A percentile compares a stretch with the other conserved stretches of the same genome.
Conservation (phyloP, 2,113 vertebrate genomes). For the Chaetorhynchus papuensis region DNA sequence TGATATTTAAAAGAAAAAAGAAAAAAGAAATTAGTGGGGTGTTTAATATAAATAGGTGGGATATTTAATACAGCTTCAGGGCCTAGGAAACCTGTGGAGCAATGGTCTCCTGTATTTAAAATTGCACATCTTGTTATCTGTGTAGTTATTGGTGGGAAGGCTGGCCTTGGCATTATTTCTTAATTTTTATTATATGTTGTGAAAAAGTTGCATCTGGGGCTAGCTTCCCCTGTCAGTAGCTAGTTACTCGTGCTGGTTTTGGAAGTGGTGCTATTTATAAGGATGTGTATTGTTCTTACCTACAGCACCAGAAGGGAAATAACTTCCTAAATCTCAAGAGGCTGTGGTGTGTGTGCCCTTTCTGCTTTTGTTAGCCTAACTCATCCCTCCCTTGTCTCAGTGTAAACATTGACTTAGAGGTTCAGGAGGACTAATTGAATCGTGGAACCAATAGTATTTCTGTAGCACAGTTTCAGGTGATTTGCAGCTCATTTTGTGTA, state of each 20-base stretch:
- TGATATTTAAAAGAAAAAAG: background rate
- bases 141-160: background rate
- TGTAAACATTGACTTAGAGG: conserved; percentile 63
- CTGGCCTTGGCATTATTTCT: background rate
- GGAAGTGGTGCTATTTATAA: background rate
- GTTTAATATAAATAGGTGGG: background rate
- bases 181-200: background rate
- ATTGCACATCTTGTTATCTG: background rate
- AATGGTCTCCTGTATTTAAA: background rate
- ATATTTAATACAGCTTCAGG: background rate
- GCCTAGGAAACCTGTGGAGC: background rate
- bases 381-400: conserved; percentile 16
- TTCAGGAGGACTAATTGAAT: conserved; percentile 63
- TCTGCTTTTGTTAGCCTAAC: conserved; percentile 53
- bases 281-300: background rate
- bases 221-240: background rate
- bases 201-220: background rate
- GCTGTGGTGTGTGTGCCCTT: conserved; percentile 40
- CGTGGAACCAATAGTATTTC: conserved; percentile 54
- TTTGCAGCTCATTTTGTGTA: conserved; percentile 50
- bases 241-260: background rate
- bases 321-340: conserved; percentile 51
- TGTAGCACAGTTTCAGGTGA: conserved; percentile 57
- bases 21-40: background rate
- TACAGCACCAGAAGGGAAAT: conserved; percentile 38